These are phyloP conservation scores for Argyra leucocephala DNA, from an alignment of 2,888 invertebrate genomes.

Conservation along the genomic window DNA sequence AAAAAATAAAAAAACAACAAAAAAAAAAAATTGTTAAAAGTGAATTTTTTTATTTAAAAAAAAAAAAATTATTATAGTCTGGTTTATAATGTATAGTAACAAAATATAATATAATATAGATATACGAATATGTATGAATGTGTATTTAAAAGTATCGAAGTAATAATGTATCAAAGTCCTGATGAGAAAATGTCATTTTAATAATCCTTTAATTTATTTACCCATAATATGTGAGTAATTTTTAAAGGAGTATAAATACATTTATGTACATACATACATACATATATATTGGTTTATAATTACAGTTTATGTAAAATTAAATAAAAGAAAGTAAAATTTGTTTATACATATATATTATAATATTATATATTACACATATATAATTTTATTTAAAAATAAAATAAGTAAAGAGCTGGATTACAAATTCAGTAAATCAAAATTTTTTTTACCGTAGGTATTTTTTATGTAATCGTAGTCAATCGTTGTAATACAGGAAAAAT, in stretches of 20 bases:
- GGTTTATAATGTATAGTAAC: too few species aligned
- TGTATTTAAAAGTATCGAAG: not conserved
- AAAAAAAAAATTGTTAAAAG: not conserved
- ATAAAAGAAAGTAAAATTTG: too few species aligned
- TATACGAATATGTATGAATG: not conserved
- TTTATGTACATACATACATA: too few species aligned
- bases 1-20: not conserved
- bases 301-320: not conserved
- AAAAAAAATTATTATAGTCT: not conserved
- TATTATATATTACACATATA: too few species aligned
- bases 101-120: not conserved
- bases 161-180: slow-evolving; percentile 1
- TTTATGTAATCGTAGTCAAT: too few species aligned
- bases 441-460: too few species aligned
- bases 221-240: not conserved
- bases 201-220: slow-evolving; percentile 6
- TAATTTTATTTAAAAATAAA: too few species aligned
- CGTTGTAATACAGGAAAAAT: too few species aligned
- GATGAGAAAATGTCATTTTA: slow-evolving; percentile 3
- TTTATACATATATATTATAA: too few species aligned
- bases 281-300: not conserved
- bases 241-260: not conserved
- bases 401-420: too few species aligned
- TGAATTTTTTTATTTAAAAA: not conserved
- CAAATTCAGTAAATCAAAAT: too few species aligned